Base-by-base conservation (phyloP, 1,140 invertebrate species). In the Lepeophtheirus salmonis region DNA sequence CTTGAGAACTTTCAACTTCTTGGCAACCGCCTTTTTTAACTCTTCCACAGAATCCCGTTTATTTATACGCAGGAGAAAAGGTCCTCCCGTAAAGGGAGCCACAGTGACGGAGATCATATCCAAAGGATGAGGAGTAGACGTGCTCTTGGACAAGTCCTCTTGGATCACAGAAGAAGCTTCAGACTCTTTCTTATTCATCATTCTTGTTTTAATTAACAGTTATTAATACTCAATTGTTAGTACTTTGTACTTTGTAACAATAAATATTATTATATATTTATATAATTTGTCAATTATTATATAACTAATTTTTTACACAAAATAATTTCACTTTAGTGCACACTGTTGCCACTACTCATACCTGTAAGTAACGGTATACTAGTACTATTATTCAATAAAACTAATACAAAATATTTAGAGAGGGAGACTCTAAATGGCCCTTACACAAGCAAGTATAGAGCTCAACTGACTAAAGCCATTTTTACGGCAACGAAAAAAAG, bases 21-120 rank as follows among this genome's bases (percentile, higher is more conserved):
- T 88, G n/a, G 87, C 87, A 66, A 92, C 84, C 52, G 84, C 77
- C 73, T 87, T 87, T 72, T 91, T 90, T 14, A 92, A 77, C 69
- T 83, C 84, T 67, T 89, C 86, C 54, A 92, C 81, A 62, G 79
- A 85, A 64, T 84, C 84, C 67, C 80, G 78, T 63, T 78, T 77
- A 64, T 84, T 80, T 60, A 90, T 79, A 62, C 78, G 79, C 64
- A 94, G 76, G 66, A 84, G 80, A 71, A 91, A 89, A 68, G 83
- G 84, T 67, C 87, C 86, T 67, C 89, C 88, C 62, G 86, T 92
- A 57, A 87, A 91, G 64, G 87, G 88, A 67, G 80, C 67, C 21
- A 70, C 64, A 50, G 63, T 65, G 25, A 66, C 64, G 26, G 61
- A 61, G 61, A 66, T 57, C 63, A 64, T 64, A 41, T 64, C 62